phyloP scores from a whole-genome alignment of 2,797 vertebrate genomes.

The Hydrolagus colliei region DNA sequence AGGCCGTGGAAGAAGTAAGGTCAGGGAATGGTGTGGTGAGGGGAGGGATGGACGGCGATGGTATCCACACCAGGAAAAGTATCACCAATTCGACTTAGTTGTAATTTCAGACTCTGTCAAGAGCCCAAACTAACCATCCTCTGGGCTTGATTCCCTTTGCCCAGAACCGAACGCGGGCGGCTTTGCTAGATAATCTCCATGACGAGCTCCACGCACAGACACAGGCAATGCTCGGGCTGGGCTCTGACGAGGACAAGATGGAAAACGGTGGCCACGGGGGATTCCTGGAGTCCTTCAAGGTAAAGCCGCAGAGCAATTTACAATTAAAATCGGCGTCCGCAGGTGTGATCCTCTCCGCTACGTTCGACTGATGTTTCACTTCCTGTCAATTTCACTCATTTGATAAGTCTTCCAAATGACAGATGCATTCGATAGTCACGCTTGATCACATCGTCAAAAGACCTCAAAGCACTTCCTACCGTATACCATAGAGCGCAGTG shows the following conservation, averaged over 20 bases:
- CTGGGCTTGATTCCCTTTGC: accelerated
- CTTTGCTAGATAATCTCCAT: constrained; percentile 86
- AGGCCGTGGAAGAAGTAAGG: neutral
- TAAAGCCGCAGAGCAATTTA: constrained; percentile 43
- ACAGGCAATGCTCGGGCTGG: constrained; percentile 79
- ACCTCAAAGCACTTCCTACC: no score
- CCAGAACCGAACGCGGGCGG: constrained; percentile 83
- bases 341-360: no score
- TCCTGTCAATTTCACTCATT: no score
- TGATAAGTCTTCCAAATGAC: no score
- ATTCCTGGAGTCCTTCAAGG: constrained; percentile 95
- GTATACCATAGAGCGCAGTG: no score
- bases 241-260: constrained; percentile 85
- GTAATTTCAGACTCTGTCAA: neutral
- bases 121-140: neutral
- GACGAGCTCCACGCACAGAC: constrained; percentile 89
- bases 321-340: neutral
- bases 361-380: no score
- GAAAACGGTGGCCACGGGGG: constrained; percentile 91
- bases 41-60: no score
- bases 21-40: neutral
- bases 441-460: no score
- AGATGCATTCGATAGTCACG: no score
- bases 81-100: no score
- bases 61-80: no score